Conservation (phyloP, 1,140 invertebrate genomes). For the Bombus huntii region DNA sequence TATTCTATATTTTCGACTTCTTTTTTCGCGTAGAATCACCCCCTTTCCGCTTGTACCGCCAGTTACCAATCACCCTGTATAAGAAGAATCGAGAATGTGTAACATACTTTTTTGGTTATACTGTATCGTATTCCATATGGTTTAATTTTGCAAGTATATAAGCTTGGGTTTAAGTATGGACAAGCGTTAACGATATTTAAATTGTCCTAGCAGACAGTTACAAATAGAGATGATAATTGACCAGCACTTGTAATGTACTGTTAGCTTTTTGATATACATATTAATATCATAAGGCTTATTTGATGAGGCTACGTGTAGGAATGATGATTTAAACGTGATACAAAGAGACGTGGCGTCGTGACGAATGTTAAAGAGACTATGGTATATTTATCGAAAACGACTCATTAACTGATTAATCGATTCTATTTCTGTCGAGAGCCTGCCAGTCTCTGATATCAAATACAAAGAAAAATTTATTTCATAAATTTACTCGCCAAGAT, state of each 20-base stretch:
- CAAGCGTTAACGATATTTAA: not conserved
- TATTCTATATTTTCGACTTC: too few species aligned
- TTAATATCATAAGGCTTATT: slow-evolving; percentile 12
- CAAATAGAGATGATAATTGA: slow-evolving; percentile 2
- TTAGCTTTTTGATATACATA: slow-evolving; percentile 23
- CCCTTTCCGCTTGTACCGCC: too few species aligned
- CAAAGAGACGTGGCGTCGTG: not conserved
- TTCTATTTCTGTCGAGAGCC: not conserved
- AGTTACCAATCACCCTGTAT: too few species aligned
- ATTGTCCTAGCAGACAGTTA: not conserved
- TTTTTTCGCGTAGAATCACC: too few species aligned
- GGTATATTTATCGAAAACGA: not conserved
- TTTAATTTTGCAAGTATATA: too few species aligned
- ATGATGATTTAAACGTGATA: slow-evolving; percentile 21
- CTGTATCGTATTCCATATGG: too few species aligned
- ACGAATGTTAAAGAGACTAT: not conserved
- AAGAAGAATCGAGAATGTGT: too few species aligned
- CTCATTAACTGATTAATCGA: slow-evolving; percentile 2
- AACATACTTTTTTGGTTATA: too few species aligned
- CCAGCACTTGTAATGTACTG: slow-evolving; percentile 12
- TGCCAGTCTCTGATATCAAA: not conserved
- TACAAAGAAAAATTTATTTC: too few species aligned
- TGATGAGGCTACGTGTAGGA: not conserved
- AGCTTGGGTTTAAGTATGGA: not conserved
- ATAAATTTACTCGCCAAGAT: too few species aligned